phyloP scores from a whole-genome alignment of 2,113 vertebrate species.

The Fregetta grallaria region DNA sequence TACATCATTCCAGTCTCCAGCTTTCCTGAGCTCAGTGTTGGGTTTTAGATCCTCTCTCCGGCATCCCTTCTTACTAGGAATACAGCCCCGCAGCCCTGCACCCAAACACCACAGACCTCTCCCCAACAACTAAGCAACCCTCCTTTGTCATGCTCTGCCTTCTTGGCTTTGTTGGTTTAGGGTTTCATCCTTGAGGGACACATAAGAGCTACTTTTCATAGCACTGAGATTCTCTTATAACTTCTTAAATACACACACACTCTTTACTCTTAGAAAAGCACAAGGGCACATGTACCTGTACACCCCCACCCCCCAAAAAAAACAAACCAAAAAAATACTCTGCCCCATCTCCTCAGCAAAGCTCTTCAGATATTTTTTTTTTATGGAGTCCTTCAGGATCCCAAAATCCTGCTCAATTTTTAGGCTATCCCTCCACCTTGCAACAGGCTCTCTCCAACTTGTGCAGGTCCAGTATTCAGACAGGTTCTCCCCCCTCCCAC shows the following conservation, averaged over 20 bases:
- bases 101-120: neutral
- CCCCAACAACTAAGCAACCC: fast-evolving
- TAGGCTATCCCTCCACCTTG: neutral
- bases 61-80: neutral
- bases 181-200: neutral
- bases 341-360: neutral
- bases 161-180: neutral
- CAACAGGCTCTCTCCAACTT: neutral
- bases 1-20: neutral
- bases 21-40: neutral
- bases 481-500: neutral
- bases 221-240: neutral
- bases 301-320: neutral
- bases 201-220: neutral
- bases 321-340: fast-evolving
- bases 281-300: fast-evolving
- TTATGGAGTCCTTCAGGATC: neutral
- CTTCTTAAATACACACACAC: neutral
- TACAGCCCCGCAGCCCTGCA: neutral
- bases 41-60: neutral
- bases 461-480: neutral
- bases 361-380: neutral
- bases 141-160: neutral
- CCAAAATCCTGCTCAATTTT: neutral
- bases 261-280: neutral